These are phyloP conservation scores for Mesembrinibis cayennensis DNA, from an alignment of 2,113 vertebrate species.

Conservation along the genomic window DNA sequence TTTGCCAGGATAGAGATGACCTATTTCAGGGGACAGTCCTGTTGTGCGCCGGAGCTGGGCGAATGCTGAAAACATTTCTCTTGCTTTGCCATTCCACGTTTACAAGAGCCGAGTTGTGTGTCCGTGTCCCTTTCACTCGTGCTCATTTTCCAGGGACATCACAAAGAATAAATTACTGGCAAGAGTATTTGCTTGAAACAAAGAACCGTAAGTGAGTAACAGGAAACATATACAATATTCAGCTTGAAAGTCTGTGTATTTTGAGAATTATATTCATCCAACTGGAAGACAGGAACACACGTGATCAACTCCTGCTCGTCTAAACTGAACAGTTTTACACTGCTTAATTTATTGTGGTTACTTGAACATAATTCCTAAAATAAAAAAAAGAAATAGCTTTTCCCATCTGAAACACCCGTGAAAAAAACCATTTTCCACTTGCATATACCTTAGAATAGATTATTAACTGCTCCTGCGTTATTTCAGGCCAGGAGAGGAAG, in stretches of 20 bases:
- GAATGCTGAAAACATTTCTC: not conserved
- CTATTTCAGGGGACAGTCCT: not conserved
- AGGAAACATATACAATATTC: not conserved
- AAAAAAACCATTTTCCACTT: not conserved
- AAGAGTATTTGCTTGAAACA: not conserved
- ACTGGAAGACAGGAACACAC: not conserved
- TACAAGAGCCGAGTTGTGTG: not conserved
- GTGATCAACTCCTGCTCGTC: not conserved
- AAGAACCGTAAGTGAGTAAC: rapidly evolving
- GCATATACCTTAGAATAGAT: not conserved
- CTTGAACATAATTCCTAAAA: not conserved
- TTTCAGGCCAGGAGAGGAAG: not conserved
- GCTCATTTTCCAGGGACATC: not conserved
- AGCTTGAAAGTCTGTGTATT: not conserved
- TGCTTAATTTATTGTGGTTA: not conserved
- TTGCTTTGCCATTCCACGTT: not conserved
- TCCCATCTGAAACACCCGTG: not conserved
- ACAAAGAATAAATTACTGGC: not conserved
- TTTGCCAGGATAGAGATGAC: not conserved
- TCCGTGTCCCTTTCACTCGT: not conserved
- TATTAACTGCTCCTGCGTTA: not conserved
- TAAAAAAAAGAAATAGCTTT: not conserved
- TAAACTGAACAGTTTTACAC: not conserved
- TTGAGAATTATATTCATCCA: not conserved
- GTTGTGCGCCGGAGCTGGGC: not conserved